Conservation (phyloP, 2,113 vertebrate species). For the Equus przewalskii region DNA sequence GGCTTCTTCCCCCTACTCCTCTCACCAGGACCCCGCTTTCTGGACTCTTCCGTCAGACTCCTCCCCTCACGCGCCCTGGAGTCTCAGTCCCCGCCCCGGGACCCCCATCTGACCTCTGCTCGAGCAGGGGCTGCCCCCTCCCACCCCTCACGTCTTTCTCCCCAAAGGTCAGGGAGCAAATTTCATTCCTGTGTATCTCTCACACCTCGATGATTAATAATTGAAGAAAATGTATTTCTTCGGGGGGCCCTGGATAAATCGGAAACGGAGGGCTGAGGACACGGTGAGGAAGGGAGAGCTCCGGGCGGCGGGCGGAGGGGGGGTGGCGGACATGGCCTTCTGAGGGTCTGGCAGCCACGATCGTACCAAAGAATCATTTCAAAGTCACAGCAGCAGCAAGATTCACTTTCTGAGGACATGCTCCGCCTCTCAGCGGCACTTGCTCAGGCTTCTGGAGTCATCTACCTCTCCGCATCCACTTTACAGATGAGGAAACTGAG, state of each 20-base stretch:
- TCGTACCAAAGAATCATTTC: fast-evolving
- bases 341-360: neutral
- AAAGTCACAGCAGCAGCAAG: neutral
- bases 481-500: neutral
- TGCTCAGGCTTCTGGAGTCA: neutral
- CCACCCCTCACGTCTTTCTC: neutral
- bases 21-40: no score
- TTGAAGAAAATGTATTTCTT: slow-evolving; percentile 86
- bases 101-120: neutral
- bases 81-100: neutral
- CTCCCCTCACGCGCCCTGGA: fast-evolving
- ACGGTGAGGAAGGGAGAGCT: fast-evolving
- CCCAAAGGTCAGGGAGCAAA: slow-evolving; percentile 80
- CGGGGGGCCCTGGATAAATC: slow-evolving; percentile 72
- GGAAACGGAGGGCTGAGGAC: slow-evolving; percentile 62
- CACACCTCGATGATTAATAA: slow-evolving; percentile 87
- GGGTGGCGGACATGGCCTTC: neutral
- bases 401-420: fast-evolving
- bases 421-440: fast-evolving
- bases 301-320: no score
- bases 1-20: neutral
- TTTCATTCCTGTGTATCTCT: slow-evolving; percentile 82
- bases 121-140: neutral
- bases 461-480: fast-evolving
- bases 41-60: neutral